Percentiles rank a stretch among this genome's conserved stretches.
Conservation (phyloP, 2,888 invertebrate species). For the Julus scanicus region DNA sequence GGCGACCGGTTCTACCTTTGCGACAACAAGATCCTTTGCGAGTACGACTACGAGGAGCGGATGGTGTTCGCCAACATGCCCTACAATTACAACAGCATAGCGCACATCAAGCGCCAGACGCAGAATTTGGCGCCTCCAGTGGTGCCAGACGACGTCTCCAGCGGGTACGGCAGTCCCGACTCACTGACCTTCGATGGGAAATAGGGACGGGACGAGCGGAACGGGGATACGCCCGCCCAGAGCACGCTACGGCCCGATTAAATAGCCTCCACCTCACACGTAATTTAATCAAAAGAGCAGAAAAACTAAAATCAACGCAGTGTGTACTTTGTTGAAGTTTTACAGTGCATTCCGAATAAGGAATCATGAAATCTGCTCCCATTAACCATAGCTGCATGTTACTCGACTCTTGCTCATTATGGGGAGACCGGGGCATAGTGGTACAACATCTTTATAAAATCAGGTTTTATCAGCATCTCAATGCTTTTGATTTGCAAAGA, state of each 20-base stretch:
- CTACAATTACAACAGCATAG: slow-evolving; percentile 84
- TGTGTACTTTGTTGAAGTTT: no score
- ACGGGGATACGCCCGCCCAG: not conserved
- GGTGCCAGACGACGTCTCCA: slow-evolving; percentile 76
- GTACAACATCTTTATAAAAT: no score
- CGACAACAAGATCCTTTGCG: slow-evolving; percentile 93
- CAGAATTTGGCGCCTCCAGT: slow-evolving; percentile 62
- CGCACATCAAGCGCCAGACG: slow-evolving; percentile 75
- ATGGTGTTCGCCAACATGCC: slow-evolving; percentile 91
- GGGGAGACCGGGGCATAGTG: no score
- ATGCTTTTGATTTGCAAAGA: no score
- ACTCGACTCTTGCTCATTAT: no score
- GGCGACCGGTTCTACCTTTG: slow-evolving; percentile 93
- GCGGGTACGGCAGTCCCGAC: slow-evolving; percentile 83
- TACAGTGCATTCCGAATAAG: no score
- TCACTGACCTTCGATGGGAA: slow-evolving; percentile 72
- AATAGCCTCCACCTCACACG: not conserved
- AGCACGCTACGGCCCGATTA: not conserved
- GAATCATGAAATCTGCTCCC: no score
- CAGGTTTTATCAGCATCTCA: no score
- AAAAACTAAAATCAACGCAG: no score
- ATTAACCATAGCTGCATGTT: no score
- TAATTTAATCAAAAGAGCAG: no score
- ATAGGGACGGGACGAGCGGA: slow-evolving; percentile 54
- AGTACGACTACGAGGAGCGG: slow-evolving; percentile 92